These are phyloP conservation scores for Phylloscopus trochiloides DNA, from an alignment of 2,113 vertebrate genomes.

Conservation along the genomic window DNA sequence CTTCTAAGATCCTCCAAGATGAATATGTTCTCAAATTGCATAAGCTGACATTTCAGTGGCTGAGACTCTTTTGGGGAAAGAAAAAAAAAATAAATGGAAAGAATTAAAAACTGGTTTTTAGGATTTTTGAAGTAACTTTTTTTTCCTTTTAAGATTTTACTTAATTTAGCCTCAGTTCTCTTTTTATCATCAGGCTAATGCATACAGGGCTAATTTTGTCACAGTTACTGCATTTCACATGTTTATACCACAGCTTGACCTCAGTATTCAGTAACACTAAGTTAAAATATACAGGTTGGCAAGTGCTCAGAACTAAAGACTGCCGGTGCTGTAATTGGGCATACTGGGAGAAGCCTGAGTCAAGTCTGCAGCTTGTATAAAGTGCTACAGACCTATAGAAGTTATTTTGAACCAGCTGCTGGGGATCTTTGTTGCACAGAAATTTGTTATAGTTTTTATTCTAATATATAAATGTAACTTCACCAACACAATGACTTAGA, in stretches of 20 bases:
- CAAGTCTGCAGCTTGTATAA: background rate
- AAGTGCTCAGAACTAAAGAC: background rate
- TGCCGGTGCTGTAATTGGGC: background rate
- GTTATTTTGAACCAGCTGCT: background rate
- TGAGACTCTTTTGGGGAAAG: background rate
- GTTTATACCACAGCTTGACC: background rate
- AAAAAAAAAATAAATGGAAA: background rate
- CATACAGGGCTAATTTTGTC: slow-evolving; percentile 47
- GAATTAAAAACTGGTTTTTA: background rate
- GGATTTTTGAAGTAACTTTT: background rate
- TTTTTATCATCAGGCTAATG: slow-evolving; percentile 22
- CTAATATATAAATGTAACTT: background rate
- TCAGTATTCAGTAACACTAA: slow-evolving; percentile 9
- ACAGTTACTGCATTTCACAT: slow-evolving; percentile 28
- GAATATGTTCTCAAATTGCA: slow-evolving; percentile 43
- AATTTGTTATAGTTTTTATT: background rate
- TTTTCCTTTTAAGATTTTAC: background rate
- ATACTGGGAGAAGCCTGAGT: background rate
- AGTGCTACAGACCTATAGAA: background rate
- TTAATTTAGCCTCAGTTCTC: slow-evolving; percentile 16
- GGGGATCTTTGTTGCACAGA: background rate
- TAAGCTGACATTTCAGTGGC: slow-evolving; percentile 12
- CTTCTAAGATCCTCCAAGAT: slow-evolving; percentile 61
- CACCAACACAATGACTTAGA: background rate
- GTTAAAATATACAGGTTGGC: background rate